Base-by-base conservation (phyloP, 2,888 invertebrate species). In the Prostheceraeus crozeri region DNA sequence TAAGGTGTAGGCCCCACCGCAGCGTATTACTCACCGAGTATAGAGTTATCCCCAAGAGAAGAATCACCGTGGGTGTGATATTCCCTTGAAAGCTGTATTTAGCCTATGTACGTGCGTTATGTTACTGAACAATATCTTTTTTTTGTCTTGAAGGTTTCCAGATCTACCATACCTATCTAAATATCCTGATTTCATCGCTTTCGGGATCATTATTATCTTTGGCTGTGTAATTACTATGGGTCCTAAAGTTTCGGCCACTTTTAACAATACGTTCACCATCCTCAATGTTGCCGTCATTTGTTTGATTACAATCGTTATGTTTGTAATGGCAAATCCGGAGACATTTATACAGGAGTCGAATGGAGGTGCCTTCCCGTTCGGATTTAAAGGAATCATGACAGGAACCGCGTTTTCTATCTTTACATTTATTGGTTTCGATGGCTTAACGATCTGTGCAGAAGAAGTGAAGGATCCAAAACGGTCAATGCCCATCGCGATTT, bases 261-360 rank as follows among this genome's bases (percentile, higher is more conserved):
- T 77, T 66, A 77, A 76, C 66, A 71, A 69, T 11, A 65, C 73
- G 14, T 72, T 77, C 59, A 75, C 76, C 4, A 64, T 71, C 11
- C 63, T 76, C 30, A 77, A 77, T 63, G 67, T 73, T 57, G 62
- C 68, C 10, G 73, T 77, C n/a, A 71, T 78, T 16, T 54, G 68
- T 8, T 73, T 77, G 57, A 70, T 76, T 21, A 72, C 73, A 36
- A 67, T 70, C 40, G 81, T 88, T n/a, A 90, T 90, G 0, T n/a
- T n/a, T n/a, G n/a, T n/a, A n/a, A n/a, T n/a, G n/a, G n/a, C n/a
- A n/a, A n/a, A n/a, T n/a, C n/a, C n/a, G n/a, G n/a, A n/a, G n/a
- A n/a, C n/a, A n/a, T 55, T 21, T 31, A 40, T 21, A 14, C 23
- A 25, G 6, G 4, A 6, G 11, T 11, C 14, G 1, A 16, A 31